Evolutionary conservation across 2,797 vertebrate species (phyloP), one percentile per base, ranked within the genome.

Genomic region (Betta splendens): DNA sequence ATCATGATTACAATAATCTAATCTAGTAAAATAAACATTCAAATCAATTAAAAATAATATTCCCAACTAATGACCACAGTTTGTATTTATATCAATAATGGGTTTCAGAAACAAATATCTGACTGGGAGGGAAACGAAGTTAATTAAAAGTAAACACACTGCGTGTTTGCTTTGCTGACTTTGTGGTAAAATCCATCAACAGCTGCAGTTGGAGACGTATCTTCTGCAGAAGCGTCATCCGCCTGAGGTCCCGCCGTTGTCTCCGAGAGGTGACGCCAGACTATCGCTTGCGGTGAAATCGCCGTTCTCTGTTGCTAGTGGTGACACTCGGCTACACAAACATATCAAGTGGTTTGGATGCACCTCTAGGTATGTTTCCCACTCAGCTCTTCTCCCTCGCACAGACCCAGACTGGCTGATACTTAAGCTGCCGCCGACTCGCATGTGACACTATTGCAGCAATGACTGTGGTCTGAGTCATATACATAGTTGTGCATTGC

Each of bases 341-440:
- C 82, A 89, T 84, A 87, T 85, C 79, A 62, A 80, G 76, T 89
- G 81, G 76, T 85, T 80, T 81, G 78, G 83, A 83, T 84, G 85
- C 72, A 83, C 78, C 78, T 78, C 72, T n/a, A 67, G 77, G 73
- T 80, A 88, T 88, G 78, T 70, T 80, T 83, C 66, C 64, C 70
- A 60, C 77, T 79, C 56, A 60, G 74, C 69, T 81, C 84, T 53
- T 84, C 64, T 80, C 72, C 57, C 59, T 60, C 51, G 76, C 59
- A 63, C 68, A 77, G 53, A 75, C 60, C 70, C 69, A 64, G 65
- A 77, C 64, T 50, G 33, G 54, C 38, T 63, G 75, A 84, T 62
- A 76, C 70, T 75, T 67, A 72, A 76, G 61, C 69, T 75, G 68
- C 55, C 50, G 52, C 62, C 63, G 52, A 58, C 57, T 36, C 52